Evolutionary conservation across 2,113 vertebrate genomes (phyloP).

Genomic region (Harpagus bidentatus): DNA sequence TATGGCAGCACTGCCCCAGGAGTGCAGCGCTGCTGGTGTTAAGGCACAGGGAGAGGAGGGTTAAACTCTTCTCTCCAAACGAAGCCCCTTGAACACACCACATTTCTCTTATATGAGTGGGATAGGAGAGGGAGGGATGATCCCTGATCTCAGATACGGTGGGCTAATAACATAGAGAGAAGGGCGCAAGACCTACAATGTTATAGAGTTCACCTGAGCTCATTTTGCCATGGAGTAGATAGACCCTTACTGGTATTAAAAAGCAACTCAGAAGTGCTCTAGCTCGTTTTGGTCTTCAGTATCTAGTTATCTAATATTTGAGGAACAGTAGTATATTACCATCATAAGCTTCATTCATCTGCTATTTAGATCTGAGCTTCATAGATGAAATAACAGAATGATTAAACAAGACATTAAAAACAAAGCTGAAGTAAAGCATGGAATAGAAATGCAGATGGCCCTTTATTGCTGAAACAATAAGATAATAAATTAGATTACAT

Average conservation of each 20-base stretch:
- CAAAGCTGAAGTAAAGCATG: slow-evolving; percentile 16
- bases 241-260: neutral
- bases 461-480: slow-evolving; percentile 15
- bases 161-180: neutral
- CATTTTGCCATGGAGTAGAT: neutral
- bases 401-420: slow-evolving; percentile 45
- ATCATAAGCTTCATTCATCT: neutral
- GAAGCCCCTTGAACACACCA: neutral
- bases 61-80: neutral
- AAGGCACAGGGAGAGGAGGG: neutral
- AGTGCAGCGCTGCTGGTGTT: fast-evolving
- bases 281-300: slow-evolving; percentile 19
- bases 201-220: neutral
- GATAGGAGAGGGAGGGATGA: neutral
- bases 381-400: slow-evolving; percentile 31
- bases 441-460: slow-evolving; percentile 21
- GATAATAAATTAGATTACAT: slow-evolving; percentile 29
- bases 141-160: neutral
- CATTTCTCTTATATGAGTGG: neutral
- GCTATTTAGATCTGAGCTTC: neutral
- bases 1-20: neutral
- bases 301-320: slow-evolving; percentile 10
- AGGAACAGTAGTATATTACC: slow-evolving; percentile 3
- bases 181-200: neutral
- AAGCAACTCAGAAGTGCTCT: neutral